Percentiles rank a stretch among this genome's conserved stretches.
phyloP scores from a whole-genome alignment of 2,113 vertebrate species.

The Melanostigma gelatinosum region DNA sequence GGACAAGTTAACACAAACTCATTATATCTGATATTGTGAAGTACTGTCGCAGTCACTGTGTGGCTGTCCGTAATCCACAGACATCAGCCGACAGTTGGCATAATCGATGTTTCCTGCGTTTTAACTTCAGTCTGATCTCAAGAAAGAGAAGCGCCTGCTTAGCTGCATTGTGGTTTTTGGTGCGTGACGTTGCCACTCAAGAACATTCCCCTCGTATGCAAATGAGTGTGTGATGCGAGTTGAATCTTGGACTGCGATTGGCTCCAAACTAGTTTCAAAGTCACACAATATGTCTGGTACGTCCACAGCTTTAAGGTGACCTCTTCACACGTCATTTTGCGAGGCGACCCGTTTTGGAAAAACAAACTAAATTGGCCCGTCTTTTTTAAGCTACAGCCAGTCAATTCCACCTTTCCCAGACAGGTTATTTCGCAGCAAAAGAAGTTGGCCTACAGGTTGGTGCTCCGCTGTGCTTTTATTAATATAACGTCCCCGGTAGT shows the following conservation, averaged over 20 bases:
- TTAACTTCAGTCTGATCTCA: not conserved
- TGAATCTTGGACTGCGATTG: not conserved
- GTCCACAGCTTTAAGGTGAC: not conserved
- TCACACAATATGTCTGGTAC: not conserved
- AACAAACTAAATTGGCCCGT: not conserved
- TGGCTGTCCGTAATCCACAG: slow-evolving; percentile 5
- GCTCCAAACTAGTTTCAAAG: not conserved
- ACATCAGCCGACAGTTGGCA: slow-evolving; percentile 21
- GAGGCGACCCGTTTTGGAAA: not conserved
- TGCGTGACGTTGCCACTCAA: not conserved
- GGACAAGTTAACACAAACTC: slow-evolving; percentile 11
- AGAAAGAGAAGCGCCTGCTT: not conserved
- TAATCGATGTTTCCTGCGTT: not conserved
- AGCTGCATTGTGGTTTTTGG: not conserved
- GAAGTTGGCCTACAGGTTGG: not conserved
- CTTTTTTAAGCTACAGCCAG: not conserved
- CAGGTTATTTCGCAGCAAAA: not conserved
- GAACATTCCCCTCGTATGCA: not conserved
- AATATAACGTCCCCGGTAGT: not conserved
- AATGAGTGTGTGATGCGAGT: not conserved
- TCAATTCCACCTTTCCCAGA: not conserved
- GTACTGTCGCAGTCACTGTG: slow-evolving; percentile 10
- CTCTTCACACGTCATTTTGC: not conserved
- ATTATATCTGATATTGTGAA: slow-evolving; percentile 33
- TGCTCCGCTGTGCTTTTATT: not conserved